phyloP scores from a whole-genome alignment of 2,797 vertebrate species.

The Pseudochaenichthys georgianus region DNA sequence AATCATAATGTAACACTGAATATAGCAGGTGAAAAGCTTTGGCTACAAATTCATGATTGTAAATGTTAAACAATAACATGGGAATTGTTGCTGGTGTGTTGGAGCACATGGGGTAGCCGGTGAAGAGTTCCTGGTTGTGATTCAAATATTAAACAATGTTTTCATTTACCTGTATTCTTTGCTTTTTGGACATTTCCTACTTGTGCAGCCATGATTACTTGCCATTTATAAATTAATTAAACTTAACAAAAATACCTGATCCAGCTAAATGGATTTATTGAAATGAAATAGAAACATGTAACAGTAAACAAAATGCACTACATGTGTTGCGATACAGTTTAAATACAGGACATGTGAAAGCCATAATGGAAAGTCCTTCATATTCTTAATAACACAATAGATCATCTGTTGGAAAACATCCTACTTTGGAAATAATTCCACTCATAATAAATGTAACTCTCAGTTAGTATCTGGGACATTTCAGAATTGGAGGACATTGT shows the following conservation, averaged over 20 bases:
- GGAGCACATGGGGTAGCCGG: background rate
- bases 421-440: background rate
- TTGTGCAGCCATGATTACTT: too few relatives aligned
- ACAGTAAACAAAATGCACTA: constrained; percentile 18
- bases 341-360: constrained; percentile 1
- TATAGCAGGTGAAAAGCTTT: background rate
- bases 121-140: background rate
- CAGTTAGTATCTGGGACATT: too few relatives aligned
- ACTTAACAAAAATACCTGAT: constrained; percentile 1
- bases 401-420: constrained; percentile 5
- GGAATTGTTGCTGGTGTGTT: background rate
- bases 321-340: constrained; percentile 7
- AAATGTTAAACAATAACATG: background rate
- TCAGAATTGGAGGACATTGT: too few relatives aligned
- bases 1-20: background rate
- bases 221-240: background rate
- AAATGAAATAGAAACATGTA: constrained; percentile 33
- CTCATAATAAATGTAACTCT: background rate
- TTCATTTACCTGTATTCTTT: too few relatives aligned
- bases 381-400: background rate
- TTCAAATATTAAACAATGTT: background rate
- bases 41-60: background rate
- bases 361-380: constrained; percentile 4
- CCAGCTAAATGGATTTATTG: constrained; percentile 27
- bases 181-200: too few relatives aligned